Conservation (phyloP, 1,140 invertebrate species). For the Adelges cooleyi region DNA sequence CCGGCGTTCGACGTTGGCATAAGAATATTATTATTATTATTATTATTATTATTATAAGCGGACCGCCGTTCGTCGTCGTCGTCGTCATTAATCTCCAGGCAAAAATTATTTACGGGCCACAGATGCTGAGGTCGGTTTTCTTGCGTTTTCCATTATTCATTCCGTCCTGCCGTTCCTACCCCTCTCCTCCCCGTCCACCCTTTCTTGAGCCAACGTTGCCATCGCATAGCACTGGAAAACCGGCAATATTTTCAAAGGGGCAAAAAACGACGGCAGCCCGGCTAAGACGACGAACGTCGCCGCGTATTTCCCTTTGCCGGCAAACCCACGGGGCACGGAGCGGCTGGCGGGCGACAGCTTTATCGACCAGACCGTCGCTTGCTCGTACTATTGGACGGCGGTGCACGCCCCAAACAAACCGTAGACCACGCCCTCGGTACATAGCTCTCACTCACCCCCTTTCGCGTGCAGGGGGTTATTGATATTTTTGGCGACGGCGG, state of each 20-base stretch:
- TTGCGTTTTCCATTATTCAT: constrained; percentile 28
- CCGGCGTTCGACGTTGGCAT: neutral
- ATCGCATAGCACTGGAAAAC: neutral
- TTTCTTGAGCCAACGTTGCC: too few relatives aligned
- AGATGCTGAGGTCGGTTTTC: constrained; percentile 23
- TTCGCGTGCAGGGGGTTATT: neutral
- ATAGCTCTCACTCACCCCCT: neutral
- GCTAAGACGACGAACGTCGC: constrained; percentile 6
- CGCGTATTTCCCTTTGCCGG: neutral
- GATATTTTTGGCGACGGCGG: constrained; percentile 2
- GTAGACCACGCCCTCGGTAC: neutral
- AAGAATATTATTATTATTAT: neutral
- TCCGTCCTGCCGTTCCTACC: too few relatives aligned
- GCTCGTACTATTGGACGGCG: neutral
- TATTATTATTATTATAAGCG: neutral
- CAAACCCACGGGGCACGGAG: neutral
- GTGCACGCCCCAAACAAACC: neutral
- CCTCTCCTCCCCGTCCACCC: too few relatives aligned
- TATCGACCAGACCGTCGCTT: neutral
- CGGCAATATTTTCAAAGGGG: constrained; percentile 3
- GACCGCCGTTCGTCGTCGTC: neutral
- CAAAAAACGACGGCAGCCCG: neutral
- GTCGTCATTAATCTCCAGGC: constrained; percentile 21
- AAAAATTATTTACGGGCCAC: constrained; percentile 24
- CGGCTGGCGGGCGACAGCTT: neutral